Evolutionary conservation across 2,888 invertebrate species (phyloP).

Genomic region (Stenichneumon culpator): DNA sequence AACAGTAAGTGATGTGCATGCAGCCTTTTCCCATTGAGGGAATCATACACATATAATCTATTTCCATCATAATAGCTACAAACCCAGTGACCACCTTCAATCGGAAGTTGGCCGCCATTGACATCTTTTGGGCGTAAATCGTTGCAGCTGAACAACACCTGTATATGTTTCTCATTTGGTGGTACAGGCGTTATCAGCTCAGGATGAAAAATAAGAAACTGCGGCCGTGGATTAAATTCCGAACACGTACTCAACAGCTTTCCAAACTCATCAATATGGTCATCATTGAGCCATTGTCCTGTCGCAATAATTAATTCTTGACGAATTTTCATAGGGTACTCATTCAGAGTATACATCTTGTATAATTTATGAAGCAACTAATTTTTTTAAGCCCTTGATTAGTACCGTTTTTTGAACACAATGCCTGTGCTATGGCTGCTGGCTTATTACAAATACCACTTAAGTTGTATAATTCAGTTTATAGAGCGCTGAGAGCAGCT

Average conservation of each 20-base stretch:
- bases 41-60: conserved; percentile 16
- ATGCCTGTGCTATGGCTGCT: too few relatives aligned
- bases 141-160: conserved; percentile 31
- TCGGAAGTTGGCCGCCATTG: neutral
- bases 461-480: too few relatives aligned
- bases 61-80: conserved; percentile 33
- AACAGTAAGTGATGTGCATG: neutral
- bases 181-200: neutral
- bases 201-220: conserved; percentile 5
- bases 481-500: too few relatives aligned
- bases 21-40: too few relatives aligned
- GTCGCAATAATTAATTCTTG: conserved; percentile 3
- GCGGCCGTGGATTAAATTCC: neutral
- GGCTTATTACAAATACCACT: too few relatives aligned
- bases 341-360: neutral
- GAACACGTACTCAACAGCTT: conserved; percentile 8
- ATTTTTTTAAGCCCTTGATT: too few relatives aligned
- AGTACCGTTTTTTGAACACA: too few relatives aligned
- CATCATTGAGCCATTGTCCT: conserved; percentile 10
- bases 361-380: too few relatives aligned
- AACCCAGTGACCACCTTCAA: conserved; percentile 30
- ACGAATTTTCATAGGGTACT: neutral
- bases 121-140: neutral
- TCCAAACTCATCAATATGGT: conserved; percentile 34
- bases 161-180: conserved; percentile 21